These are phyloP conservation scores for Pollenia griseotomentosa DNA, from an alignment of 2,888 invertebrate species.

Conservation along the genomic window DNA sequence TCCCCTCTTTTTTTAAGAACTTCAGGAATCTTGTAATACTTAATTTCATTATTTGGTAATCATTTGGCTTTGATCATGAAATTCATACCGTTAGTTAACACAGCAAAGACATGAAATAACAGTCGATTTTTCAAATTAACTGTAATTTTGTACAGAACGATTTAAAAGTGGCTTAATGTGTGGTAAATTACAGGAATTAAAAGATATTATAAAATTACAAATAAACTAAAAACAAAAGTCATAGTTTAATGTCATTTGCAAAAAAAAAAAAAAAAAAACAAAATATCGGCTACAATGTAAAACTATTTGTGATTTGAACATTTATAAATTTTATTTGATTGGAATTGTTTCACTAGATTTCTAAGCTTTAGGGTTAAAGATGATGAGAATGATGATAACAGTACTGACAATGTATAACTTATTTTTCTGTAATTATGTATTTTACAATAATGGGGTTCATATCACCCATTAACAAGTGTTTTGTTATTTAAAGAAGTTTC, in stretches of 20 bases:
- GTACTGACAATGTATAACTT: slow-evolving; percentile 36
- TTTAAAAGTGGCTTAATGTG: slow-evolving; percentile 64
- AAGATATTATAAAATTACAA: slow-evolving; percentile 12
- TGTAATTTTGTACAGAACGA: neutral
- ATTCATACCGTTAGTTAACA: slow-evolving; percentile 7
- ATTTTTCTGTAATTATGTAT: slow-evolving; percentile 34
- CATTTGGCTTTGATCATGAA: slow-evolving; percentile 74
- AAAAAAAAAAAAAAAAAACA: slow-evolving; percentile 3
- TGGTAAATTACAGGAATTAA: slow-evolving; percentile 64
- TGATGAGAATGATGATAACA: slow-evolving; percentile 26
- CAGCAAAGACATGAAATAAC: slow-evolving; percentile 11
- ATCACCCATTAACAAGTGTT: slow-evolving; percentile 64
- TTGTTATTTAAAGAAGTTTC: slow-evolving; percentile 46
- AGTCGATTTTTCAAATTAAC: slow-evolving; percentile 40
- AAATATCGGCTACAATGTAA: neutral
- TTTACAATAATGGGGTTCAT: slow-evolving; percentile 19
- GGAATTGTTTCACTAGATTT: neutral
- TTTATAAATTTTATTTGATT: slow-evolving; percentile 23
- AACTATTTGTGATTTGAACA: neutral
- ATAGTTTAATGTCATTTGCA: slow-evolving; percentile 55
- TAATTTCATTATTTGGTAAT: slow-evolving; percentile 56
- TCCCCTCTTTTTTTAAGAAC: slow-evolving; percentile 3
- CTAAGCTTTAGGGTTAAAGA: slow-evolving; percentile 52
- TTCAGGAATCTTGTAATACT: slow-evolving; percentile 52
- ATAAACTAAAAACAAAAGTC: slow-evolving; percentile 38